Evolutionary conservation across 2,113 vertebrate genomes (phyloP).

Genomic region (Ivindomyrus marchei): DNA sequence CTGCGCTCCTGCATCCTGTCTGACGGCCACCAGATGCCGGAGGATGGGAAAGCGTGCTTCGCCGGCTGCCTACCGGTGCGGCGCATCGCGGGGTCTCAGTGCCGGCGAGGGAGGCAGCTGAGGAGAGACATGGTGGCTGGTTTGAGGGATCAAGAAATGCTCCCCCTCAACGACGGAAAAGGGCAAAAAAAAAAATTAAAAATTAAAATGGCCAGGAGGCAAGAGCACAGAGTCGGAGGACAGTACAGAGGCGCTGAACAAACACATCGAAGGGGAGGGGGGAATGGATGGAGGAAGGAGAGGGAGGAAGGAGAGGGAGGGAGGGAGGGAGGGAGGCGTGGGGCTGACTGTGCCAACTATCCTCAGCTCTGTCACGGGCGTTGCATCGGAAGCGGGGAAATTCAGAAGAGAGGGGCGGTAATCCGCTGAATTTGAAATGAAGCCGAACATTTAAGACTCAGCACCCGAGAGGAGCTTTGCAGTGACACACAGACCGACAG

Average conservation of each 20-base stretch:
- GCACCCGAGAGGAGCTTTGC: not conserved
- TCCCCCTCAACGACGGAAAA: too few relatives aligned
- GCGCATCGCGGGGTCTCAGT: not conserved
- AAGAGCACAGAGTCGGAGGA: not conserved
- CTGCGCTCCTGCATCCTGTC: not conserved
- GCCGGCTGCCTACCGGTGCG: not conserved
- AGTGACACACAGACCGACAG: not conserved
- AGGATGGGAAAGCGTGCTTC: not conserved
- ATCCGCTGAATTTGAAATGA: slow-evolving; percentile 24
- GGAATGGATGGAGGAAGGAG: not conserved
- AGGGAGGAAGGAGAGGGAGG: not conserved
- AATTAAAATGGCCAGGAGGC: not conserved
- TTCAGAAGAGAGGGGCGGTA: slow-evolving; percentile 21
- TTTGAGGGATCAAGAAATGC: not conserved
- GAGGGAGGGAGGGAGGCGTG: not conserved
- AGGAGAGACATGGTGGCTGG: not conserved
- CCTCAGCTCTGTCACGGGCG: slow-evolving; percentile 17
- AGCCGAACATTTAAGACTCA: slow-evolving; percentile 15
- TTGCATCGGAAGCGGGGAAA: not conserved
- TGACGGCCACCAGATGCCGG: not conserved
- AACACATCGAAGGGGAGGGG: not conserved
- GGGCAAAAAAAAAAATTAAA: not conserved
- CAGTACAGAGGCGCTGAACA: not conserved
- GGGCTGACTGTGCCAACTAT: not conserved
- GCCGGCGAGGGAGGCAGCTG: not conserved